A percentile compares a stretch with the other conserved stretches of the same genome.
These are phyloP conservation scores for Leptinotarsa defecta DNA, from an alignment of 1,140 invertebrate genomes.

Conservation along the genomic window DNA sequence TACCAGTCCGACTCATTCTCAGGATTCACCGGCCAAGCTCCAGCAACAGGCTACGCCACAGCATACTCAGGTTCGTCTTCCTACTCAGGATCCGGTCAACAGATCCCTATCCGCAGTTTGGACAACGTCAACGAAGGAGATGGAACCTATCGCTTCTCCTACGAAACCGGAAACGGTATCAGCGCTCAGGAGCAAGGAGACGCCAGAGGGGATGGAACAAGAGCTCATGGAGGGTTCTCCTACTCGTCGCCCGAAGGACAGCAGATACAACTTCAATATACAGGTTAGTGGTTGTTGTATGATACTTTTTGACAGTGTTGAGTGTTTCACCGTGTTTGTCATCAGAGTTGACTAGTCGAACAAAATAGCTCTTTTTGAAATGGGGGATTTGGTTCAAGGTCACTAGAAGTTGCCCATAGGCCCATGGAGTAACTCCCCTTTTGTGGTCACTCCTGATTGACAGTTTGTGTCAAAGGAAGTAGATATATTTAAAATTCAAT, in stretches of 20 bases:
- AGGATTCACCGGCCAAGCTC: constrained; percentile 46
- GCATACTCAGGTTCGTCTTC: constrained; percentile 24
- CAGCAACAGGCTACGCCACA: not conserved
- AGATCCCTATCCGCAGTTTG: constrained; percentile 60
- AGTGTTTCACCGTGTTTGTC: too few species aligned
- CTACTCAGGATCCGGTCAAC: constrained; percentile 41
- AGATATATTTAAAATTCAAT: too few species aligned
- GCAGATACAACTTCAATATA: constrained; percentile 61
- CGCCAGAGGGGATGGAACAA: constrained; percentile 43
- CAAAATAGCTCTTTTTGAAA: too few species aligned
- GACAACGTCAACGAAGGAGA: constrained; percentile 55
- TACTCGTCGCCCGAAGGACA: constrained; percentile 63
- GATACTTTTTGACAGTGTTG: too few species aligned
- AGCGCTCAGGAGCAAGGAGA: constrained; percentile 49
- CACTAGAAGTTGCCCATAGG: too few species aligned
- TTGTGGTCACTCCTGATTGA: too few species aligned
- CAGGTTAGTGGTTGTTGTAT: constrained; percentile 48
- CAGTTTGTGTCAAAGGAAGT: too few species aligned
- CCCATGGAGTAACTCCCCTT: too few species aligned
- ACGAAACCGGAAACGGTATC: constrained; percentile 45
- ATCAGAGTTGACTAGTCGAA: too few species aligned
- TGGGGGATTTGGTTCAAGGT: too few species aligned
- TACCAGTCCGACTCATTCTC: constrained; percentile 55
- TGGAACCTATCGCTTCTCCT: constrained; percentile 46
- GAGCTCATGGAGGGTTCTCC: constrained; percentile 57